Base-by-base conservation (phyloP, 2,113 vertebrate species). In the Podarcis raffonei region DNA sequence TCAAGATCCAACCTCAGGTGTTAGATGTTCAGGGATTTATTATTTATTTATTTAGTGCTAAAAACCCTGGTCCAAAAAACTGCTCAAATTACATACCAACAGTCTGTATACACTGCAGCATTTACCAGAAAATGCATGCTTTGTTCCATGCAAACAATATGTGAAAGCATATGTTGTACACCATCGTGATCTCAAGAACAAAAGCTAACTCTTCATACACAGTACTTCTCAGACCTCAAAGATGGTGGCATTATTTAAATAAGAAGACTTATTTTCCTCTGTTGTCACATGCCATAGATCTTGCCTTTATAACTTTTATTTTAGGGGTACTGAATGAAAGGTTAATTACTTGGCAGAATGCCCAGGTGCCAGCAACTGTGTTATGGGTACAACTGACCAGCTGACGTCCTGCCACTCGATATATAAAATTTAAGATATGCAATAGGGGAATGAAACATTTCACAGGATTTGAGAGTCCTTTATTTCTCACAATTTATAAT, bases 401-500 rank as follows among this genome's bases (percentile, higher is more conserved):
- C 32, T 81, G 81, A 83, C 22, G 66, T 23, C 12, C 66, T 1
- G 72, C 25, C 62, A 7, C 30, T 5, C 15, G 59, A 23, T 37
- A 90, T 22, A 66, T 1, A 84, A 71, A 79, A 27, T 87, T 83
- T n/a, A 90, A 90, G 83, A 32, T 53, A 15, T 81, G n/a, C 5
- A 6, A 12, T 8, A 91, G 83, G 30, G 23, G 74, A 59, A 11
- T 11, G 11, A 11, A 87, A 81, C 78, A 25, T 84, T 89, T 89
- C 86, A 76, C 20, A 15, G 8, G 85, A 39, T 37, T 16, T 25
- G 81, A 15, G 83, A 30, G 39, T 1, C 30, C 48, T 84, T 85
- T 91, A 59, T 71, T 84, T 89, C 87, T 32, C 85, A 57, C 23
- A 1, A 3, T 87, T 59, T 85, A 35, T 79, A 82, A 92, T 35